A percentile compares a stretch with the other conserved stretches of the same genome.
Conservation (phyloP, 1,140 invertebrate genomes). For the Drosophila guanche region DNA sequence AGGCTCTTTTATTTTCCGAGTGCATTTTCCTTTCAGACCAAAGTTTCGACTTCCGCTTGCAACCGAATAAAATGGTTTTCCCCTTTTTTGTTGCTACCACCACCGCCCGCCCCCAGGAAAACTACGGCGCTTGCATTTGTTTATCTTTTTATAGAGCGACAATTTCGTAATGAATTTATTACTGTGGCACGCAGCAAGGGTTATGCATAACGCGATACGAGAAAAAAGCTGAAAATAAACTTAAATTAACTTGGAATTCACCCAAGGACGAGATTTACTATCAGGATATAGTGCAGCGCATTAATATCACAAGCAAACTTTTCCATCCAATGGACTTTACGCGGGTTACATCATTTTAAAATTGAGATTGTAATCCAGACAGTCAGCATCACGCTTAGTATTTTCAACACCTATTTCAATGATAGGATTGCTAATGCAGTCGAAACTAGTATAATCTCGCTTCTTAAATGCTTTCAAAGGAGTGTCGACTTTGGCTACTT, state of each 20-base stretch:
- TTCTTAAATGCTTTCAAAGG: too few relatives aligned
- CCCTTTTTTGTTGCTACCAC: conserved; percentile 20
- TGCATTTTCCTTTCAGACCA: conserved; percentile 71
- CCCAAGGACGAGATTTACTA: background rate
- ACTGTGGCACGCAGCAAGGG: conserved; percentile 56
- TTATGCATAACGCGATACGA: conserved; percentile 60
- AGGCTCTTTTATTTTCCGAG: conserved; percentile 54
- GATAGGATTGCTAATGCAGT: too few relatives aligned
- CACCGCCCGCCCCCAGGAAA: background rate
- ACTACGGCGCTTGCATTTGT: conserved; percentile 59
- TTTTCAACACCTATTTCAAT: too few relatives aligned
- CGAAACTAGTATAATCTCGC: too few relatives aligned
- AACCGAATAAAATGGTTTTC: conserved; percentile 73
- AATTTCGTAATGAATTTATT: conserved; percentile 81
- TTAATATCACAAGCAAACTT: background rate
- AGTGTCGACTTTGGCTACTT: too few relatives aligned
- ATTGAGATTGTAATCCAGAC: background rate
- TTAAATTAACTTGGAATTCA: conserved; percentile 72
- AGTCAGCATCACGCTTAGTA: too few relatives aligned
- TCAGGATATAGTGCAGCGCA: background rate
- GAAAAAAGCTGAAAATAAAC: conserved; percentile 68
- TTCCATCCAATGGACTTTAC: background rate
- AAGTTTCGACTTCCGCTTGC: conserved; percentile 75
- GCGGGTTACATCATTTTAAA: background rate
- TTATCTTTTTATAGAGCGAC: conserved; percentile 78